Evolutionary conservation across 2,113 vertebrate genomes (phyloP).

Genomic region (Chamaea fasciata): DNA sequence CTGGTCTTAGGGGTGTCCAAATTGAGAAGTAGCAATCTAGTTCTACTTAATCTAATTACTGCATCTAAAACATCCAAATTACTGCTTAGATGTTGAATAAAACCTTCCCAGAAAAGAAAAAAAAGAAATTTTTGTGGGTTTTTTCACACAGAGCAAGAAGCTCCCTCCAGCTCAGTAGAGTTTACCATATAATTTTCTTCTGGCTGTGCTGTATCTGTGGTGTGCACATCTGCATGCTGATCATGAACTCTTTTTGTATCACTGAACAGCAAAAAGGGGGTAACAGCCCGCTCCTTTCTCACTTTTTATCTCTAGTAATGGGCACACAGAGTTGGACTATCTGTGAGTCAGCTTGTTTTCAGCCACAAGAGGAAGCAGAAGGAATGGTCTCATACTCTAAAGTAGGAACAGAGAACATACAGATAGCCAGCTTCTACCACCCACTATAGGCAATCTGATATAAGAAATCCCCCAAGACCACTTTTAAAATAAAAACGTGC

Average conservation of each 20-base stretch:
- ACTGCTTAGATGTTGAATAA: neutral
- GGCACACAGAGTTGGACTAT: neutral
- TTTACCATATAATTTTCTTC: neutral
- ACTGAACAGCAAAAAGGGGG: neutral
- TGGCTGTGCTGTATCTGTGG: neutral
- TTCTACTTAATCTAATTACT: neutral
- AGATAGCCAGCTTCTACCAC: neutral
- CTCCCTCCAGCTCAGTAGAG: neutral
- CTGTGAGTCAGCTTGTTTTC: neutral
- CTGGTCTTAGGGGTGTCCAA: neutral
- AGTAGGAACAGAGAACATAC: neutral
- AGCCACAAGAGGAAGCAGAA: neutral
- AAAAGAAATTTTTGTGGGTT: rapidly evolving
- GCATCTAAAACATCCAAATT: neutral
- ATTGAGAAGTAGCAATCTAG: neutral
- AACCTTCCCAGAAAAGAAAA: neutral
- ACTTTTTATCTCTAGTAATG: neutral
- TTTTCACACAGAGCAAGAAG: neutral
- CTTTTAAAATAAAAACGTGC: neutral
- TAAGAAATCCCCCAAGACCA: neutral
- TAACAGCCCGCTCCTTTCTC: neutral
- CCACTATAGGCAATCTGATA: neutral
- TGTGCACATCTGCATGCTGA: neutral
- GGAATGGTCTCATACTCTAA: neutral
- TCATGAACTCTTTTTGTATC: neutral